Percentiles rank a stretch among this genome's conserved stretches.
These are phyloP conservation scores for Drosophila murphyi DNA, from an alignment of 1,140 invertebrate genomes.

Conservation along the genomic window DNA sequence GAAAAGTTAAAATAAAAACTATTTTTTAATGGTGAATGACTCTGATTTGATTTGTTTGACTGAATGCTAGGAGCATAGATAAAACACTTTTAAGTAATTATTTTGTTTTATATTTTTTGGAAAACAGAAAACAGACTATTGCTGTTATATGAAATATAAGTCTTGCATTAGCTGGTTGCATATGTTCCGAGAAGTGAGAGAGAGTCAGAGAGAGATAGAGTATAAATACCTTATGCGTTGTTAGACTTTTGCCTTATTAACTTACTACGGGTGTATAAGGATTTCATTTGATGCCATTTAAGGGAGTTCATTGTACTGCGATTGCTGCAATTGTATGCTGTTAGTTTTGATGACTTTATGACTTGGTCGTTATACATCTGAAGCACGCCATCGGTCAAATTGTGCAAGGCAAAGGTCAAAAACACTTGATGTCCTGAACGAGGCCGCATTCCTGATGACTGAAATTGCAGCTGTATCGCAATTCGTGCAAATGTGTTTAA, in stretches of 20 bases:
- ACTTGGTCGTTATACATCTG: conserved; percentile 18
- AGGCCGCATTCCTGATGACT: conserved; percentile 2
- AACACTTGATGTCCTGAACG: conserved; percentile 14
- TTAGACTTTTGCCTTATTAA: not conserved
- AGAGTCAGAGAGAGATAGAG: too few relatives aligned
- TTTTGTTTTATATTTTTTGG: too few relatives aligned
- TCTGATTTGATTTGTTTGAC: too few relatives aligned
- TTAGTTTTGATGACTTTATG: conserved; percentile 25
- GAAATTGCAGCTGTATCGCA: not conserved
- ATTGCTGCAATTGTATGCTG: conserved; percentile 28
- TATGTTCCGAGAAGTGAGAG: too few relatives aligned
- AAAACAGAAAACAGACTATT: too few relatives aligned
- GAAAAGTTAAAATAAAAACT: too few relatives aligned
- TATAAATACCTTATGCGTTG: too few relatives aligned
- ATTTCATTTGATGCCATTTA: not conserved
- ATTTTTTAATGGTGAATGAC: too few relatives aligned
- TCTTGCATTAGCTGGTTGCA: too few relatives aligned
- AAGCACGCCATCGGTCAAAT: conserved; percentile 48
- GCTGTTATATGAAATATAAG: too few relatives aligned
- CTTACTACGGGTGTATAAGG: not conserved
- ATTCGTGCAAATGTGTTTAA: conserved; percentile 21
- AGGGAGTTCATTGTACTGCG: conserved; percentile 7
- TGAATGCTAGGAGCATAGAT: too few relatives aligned
- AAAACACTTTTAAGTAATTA: too few relatives aligned
- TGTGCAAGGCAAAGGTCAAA: conserved; percentile 44